Percentiles rank a stretch among this genome's conserved stretches.
phyloP scores from a whole-genome alignment of 2,888 invertebrate species.

The Melipona bicolor region DNA sequence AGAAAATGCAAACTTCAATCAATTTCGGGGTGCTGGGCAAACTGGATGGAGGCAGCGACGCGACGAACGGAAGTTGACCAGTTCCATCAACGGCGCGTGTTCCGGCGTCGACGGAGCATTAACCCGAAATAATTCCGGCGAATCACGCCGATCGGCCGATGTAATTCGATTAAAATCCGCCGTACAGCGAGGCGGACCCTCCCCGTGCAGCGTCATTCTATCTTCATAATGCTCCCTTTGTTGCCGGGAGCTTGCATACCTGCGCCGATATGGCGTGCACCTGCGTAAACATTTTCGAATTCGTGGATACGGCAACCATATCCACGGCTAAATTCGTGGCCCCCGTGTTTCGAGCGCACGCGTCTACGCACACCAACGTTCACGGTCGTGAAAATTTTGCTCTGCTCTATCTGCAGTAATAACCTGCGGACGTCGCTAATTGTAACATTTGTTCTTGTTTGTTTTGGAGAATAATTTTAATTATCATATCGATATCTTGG shows the following conservation, averaged over 20 bases:
- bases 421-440: not conserved
- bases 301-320: not conserved
- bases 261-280: slow-evolving; percentile 49
- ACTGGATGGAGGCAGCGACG: not conserved
- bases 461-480: no score
- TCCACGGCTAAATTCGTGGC: not conserved
- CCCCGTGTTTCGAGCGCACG: slow-evolving; percentile 19
- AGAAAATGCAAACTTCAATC: not conserved
- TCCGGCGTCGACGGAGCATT: slow-evolving; percentile 8
- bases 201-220: slow-evolving; percentile 33
- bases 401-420: not conserved
- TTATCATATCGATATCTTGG: no score
- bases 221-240: slow-evolving; percentile 57
- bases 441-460: no score
- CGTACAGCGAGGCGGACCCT: not conserved
- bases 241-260: slow-evolving; percentile 40
- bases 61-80: not conserved
- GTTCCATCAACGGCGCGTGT: not conserved
- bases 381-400: not conserved
- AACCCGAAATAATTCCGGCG: slow-evolving; percentile 34
- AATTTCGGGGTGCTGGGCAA: not conserved
- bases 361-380: not conserved
- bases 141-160: slow-evolving; percentile 18
- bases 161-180: slow-evolving; percentile 55
- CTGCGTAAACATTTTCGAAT: slow-evolving; percentile 56